phyloP scores from a whole-genome alignment of 1,140 invertebrate genomes.

The Drosophila biarmipes region DNA sequence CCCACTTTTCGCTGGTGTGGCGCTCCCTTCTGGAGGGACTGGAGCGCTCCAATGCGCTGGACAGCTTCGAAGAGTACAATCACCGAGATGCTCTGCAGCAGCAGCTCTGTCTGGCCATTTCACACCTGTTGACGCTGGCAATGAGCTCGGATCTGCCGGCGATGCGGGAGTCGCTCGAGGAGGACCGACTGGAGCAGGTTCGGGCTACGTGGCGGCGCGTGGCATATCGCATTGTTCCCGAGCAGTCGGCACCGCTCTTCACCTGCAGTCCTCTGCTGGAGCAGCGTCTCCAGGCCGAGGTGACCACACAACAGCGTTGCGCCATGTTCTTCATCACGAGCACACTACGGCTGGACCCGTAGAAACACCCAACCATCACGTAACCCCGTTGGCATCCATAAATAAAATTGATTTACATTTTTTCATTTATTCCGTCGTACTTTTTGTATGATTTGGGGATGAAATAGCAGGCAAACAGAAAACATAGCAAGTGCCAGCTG shows the following conservation, averaged over 20 bases:
- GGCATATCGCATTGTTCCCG: conserved; percentile 73
- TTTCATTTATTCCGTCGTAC: too few species aligned
- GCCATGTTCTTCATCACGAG: conserved; percentile 44
- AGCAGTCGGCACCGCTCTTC: conserved; percentile 73
- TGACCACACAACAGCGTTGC: conserved; percentile 33
- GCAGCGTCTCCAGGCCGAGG: conserved; percentile 41
- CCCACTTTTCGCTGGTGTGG: conserved; percentile 88
- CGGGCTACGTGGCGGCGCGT: conserved; percentile 73
- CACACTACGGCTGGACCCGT: conserved; percentile 47
- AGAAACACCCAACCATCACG: background rate
- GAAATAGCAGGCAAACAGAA: too few species aligned
- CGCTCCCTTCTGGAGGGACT: conserved; percentile 88
- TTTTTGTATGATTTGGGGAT: too few species aligned
- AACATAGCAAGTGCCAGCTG: too few species aligned
- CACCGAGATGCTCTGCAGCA: conserved; percentile 91
- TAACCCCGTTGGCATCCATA: background rate
- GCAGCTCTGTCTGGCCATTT: conserved; percentile 83
- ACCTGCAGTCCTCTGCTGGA: conserved; percentile 57
- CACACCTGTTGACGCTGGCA: conserved; percentile 63
- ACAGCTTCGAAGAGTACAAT: conserved; percentile 92
- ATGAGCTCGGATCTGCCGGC: conserved; percentile 44
- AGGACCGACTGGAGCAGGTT: conserved; percentile 56
- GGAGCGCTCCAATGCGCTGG: conserved; percentile 90
- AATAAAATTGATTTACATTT: background rate
- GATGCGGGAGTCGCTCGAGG: conserved; percentile 31